These are phyloP conservation scores for Jordanella pulchra DNA, from an alignment of 2,797 vertebrate genomes.

Conservation along the genomic window DNA sequence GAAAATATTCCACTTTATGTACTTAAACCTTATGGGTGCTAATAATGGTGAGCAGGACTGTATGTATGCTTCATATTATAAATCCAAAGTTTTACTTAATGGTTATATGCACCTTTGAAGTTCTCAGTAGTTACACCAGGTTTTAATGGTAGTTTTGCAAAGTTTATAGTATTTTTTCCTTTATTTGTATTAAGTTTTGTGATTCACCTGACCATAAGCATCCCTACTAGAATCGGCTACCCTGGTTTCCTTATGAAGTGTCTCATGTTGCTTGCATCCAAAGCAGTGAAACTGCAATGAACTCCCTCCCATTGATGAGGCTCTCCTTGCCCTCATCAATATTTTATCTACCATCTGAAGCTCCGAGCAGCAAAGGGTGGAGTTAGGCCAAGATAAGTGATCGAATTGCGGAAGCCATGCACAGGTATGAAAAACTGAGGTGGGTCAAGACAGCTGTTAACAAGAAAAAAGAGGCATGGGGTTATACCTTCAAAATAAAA, in stretches of 20 bases:
- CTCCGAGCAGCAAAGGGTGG: conserved; percentile 49
- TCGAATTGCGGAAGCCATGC: conserved; percentile 73
- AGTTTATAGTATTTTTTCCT: not conserved
- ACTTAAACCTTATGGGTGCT: too few relatives aligned
- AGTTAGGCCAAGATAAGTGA: conserved; percentile 30
- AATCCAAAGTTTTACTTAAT: not conserved
- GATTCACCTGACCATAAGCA: not conserved
- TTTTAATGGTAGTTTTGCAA: too few relatives aligned
- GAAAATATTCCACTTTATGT: too few relatives aligned
- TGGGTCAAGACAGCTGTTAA: conserved; percentile 9
- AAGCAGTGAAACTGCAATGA: not conserved
- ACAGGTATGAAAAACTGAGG: conserved; percentile 17
- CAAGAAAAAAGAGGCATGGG: not conserved
- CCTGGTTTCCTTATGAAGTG: not conserved
- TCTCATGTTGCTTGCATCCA: not conserved
- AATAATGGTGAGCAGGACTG: too few relatives aligned
- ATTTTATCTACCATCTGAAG: conserved; percentile 60
- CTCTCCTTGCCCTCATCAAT: conserved; percentile 49
- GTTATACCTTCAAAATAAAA: conserved; percentile 49
- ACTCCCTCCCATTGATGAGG: not conserved
- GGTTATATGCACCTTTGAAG: not conserved
- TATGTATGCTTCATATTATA: not conserved
- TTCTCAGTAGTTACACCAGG: not conserved
- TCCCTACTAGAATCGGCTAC: not conserved
- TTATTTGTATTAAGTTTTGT: not conserved